These are phyloP conservation scores for Drosophila ficusphila DNA, from an alignment of 1,140 invertebrate genomes.

Conservation along the genomic window DNA sequence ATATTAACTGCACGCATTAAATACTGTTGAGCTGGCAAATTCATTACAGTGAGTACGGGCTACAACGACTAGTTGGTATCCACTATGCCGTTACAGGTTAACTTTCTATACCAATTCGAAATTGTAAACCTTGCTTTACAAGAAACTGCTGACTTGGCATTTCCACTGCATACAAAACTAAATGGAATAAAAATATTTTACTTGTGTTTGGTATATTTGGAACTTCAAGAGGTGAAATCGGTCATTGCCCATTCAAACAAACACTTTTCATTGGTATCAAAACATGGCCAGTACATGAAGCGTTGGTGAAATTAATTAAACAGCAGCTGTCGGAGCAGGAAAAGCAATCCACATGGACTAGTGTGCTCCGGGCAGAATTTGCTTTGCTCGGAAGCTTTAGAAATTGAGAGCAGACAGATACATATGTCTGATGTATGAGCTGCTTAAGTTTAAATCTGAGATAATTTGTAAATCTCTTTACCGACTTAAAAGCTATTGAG, in stretches of 20 bases:
- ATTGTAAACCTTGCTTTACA: too few species aligned
- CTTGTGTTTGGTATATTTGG: too few species aligned
- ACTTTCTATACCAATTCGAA: too few species aligned
- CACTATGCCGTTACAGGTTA: neutral
- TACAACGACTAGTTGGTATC: constrained; percentile 36
- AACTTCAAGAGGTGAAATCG: too few species aligned
- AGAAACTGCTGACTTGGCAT: too few species aligned
- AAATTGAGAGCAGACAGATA: neutral
- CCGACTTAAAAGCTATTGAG: neutral
- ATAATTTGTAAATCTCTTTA: constrained; percentile 31
- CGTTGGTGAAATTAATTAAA: constrained; percentile 70
- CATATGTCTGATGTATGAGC: constrained; percentile 1
- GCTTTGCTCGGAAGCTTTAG: constrained; percentile 6
- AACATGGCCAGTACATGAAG: constrained; percentile 45
- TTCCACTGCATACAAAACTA: too few species aligned
- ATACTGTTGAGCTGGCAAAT: constrained; percentile 52
- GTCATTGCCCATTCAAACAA: constrained; percentile 25
- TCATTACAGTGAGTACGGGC: constrained; percentile 43
- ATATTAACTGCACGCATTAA: constrained; percentile 81
- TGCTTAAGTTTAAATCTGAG: constrained; percentile 7
- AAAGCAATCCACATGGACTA: constrained; percentile 22
- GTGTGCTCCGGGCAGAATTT: neutral
- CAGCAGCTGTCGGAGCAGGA: constrained; percentile 22
- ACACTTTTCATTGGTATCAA: constrained; percentile 22
- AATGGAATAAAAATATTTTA: too few species aligned